Base-by-base conservation (phyloP, 2,113 vertebrate species). In the Ifrita kowaldi region DNA sequence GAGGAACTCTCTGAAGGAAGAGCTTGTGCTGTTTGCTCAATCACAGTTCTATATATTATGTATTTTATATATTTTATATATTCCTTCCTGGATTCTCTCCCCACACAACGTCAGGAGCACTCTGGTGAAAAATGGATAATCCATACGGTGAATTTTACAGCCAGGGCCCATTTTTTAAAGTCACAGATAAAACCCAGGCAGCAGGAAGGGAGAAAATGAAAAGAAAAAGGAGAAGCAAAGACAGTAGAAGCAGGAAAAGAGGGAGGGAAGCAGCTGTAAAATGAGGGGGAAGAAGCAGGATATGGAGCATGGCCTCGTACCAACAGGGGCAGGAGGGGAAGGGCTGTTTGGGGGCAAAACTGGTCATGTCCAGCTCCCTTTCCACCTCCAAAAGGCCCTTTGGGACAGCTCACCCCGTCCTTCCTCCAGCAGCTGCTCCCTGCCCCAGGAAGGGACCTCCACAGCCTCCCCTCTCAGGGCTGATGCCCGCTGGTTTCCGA, bases 91-190 rank as follows among this genome's bases (percentile, higher is more conserved):
- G 91, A 74, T 91, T 88, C 78, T 93, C 75, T 93, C 91, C 53
- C 84, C 75, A 57, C 68, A 17, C 79, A 76, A 84, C 35, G 50
- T 84, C 93, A 90, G 37, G 84, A 91, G 75, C 30, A 21, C 55
- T 91, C 84, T 68, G 84, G 75, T 96, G 94, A 96, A 91, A 95
- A 97, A 97, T 93, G 95, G 81, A 86, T 92, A 96, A 97, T 96
- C 97, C 91, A 92, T 90, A 94, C 0, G 0, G 57, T 37, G 91
- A 91, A 86, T 96, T 97, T 96, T 96, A 90, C 70, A 91, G 75
- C 77, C 84, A 70, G 65, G 44, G 68, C 68, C 84, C 78, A 52
- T 94, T 96, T 96, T 91, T 79, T 70, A 94, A 96, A 92, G 89
- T 89, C 84, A 90, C 65, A 87, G 65, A 67, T 79, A 95, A 96